Evolutionary conservation across 2,888 invertebrate genomes (phyloP).

Genomic region (Stenurella melanura): DNA sequence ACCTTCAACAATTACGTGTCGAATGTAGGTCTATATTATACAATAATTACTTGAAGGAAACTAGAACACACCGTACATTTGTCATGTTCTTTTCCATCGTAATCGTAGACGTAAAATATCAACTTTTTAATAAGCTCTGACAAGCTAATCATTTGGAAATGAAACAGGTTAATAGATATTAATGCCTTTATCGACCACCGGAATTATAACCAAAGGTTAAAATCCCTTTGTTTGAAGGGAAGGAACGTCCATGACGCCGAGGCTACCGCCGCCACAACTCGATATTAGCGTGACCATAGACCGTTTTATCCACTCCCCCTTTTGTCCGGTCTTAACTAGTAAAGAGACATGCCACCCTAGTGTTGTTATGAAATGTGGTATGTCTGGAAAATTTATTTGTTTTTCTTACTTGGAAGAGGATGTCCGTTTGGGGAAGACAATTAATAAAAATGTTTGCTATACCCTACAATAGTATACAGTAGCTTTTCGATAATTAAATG

Average conservation of each 20-base stretch:
- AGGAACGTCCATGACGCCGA: conserved; percentile 3
- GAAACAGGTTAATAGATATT: conserved; percentile 22
- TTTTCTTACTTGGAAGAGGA: conserved; percentile 34
- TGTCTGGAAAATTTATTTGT: conserved; percentile 40
- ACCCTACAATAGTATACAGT: background rate
- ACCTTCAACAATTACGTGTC: no score
- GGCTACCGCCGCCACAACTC: conserved; percentile 6
- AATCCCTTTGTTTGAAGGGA: conserved; percentile 9
- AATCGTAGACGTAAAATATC: background rate
- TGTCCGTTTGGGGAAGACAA: conserved; percentile 1
- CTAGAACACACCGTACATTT: background rate
- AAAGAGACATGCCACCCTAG: conserved; percentile 40
- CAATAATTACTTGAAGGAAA: background rate
- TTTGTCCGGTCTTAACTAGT: conserved; percentile 30
- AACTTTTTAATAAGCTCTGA: background rate
- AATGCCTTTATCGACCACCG: conserved; percentile 18
- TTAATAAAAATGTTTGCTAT: conserved; percentile 29
- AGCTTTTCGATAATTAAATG: conserved; percentile 16
- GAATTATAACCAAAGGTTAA: conserved; percentile 26
- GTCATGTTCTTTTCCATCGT: background rate
- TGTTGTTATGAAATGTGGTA: conserved; percentile 34
- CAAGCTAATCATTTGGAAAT: background rate
- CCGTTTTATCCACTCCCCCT: conserved; percentile 27
- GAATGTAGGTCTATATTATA: no score
- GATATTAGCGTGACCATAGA: conserved; percentile 34